Evolutionary conservation across 2,113 vertebrate genomes (phyloP), one percentile per base, ranked within the genome.

Genomic region (Chrysochloris asiatica): DNA sequence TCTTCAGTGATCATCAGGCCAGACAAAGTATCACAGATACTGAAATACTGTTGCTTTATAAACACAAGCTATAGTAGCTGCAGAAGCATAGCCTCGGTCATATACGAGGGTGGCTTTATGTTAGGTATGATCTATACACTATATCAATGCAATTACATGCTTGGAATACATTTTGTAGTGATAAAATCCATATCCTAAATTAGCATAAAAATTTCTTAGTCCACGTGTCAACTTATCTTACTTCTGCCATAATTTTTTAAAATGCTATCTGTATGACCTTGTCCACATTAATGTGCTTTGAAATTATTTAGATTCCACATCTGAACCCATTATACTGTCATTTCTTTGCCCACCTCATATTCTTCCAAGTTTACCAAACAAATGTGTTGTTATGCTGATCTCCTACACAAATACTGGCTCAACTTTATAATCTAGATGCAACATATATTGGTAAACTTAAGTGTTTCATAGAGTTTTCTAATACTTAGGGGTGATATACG

Each of bases 191-290:
- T 48, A 26, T 75, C n/a, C 82, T 63, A 28, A 78, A 88, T 69
- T 52, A 91, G 41, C 33, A 76, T 33, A 81, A 63, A 87, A 63
- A 13, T 50, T 67, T 80, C 61, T 72, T 3, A 41, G 45, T 36
- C 3, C 26, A 69, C 56, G 24, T 6, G 84, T 52, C 17, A 89
- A 80, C 59, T 16, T 79, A 52, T 61, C 50, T 77, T 84, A 69
- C 17, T 61, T n/a, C n/a, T n/a, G n/a, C n/a, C 48, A 89, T 54
- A 63, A 75, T 81, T 50, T 50, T 79, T 73, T 41, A 86, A 86
- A 76, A 56, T 47, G 26, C 19, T 83, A 28, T 21, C 41, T 36
- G 14, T 19, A 48, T 33, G 38, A 69, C 52, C 47, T 0, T 33
- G 48, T 69, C 50, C 67, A 91, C 85, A 36, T 72, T 77, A 85